Evolutionary conservation across 2,113 vertebrate species (phyloP), one percentile per base, ranked within the genome.

Genomic region (Paramormyrops kingsleyae): DNA sequence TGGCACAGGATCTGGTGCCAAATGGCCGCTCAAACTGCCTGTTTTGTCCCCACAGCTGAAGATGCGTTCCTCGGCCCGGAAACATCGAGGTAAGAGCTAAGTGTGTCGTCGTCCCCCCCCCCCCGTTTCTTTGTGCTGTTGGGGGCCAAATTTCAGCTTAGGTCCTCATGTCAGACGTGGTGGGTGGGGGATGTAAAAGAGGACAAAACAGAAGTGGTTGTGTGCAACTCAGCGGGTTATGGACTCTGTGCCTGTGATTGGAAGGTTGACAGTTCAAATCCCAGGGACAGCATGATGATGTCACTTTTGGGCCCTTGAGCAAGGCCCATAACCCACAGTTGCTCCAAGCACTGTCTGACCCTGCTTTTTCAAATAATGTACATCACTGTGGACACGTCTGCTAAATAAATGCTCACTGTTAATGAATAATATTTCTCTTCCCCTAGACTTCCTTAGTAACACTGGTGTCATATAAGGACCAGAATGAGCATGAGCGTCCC

Each of bases 401-500:
- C 62, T 31, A 70, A 13, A 70, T 31, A 70, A 70, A 31, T 70
- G n/a, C 62, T 31, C 27, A 70, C 62, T 31, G 27, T 12, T 31
- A 70, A 70, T 80, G 35, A 6, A 17, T 42, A 80, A 80, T 19
- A 19, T 19, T 31, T 12, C 91, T 84, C 83, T 52, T n/a, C 90
- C n/a, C 35, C 74, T 80, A 96, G 96, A 92, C 92, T 1, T 87
- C 94, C 35, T 88, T 92, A 8, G 93, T 96, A 90, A 94, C 93
- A 87, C 93, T 94, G 50, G 91, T 96, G 15, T 96, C 96, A 91
- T 96, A 96, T 90, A 96, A 95, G 92, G 92, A 95, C 90, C 92
- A 96, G 91, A 94, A 89, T 80, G 95, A 94, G 83, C 90, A 27
- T 1, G 89, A 93, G 86, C 94, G 90, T 95, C 83, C n/a, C 62